Evolutionary conservation across 2,888 invertebrate species (phyloP), one percentile per base, ranked within the genome.

Genomic region (Ichneumoninae sp.): DNA sequence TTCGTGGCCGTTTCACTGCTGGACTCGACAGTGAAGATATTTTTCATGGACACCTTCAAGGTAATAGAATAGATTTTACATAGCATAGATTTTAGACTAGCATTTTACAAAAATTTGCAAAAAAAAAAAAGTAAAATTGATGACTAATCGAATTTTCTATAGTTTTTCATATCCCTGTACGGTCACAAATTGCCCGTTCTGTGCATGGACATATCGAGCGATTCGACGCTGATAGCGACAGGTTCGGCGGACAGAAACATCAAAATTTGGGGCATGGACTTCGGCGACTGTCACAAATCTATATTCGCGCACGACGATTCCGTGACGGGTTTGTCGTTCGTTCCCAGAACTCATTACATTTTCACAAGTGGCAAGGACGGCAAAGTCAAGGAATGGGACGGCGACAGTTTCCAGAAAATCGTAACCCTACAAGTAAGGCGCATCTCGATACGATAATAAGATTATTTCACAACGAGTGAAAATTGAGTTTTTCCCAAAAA

Each of bases 201-300:
- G 0, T 97, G 98, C 90, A 95, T 99, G 95, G 99, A 99, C 92
- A 98, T 99, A 83, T 98, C 98, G 16, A 96, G 97, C 88, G 98
- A 98, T 93, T 97, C 97, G 0, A 95, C 96, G 10, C 93, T 99
- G 33, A 97, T 99, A 86, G 97, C 96, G 10, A 99, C 99, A 0
- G 99, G 99, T 7, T 99, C 99, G 2, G 97, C 97, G 0, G 99
- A 99, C 94, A 96, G 98, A 57, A 99, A 98, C 93, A 96, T 99
- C 40, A 99, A 99, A 94, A 96, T 99, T 85, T 99, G 99, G 99
- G 99, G 99, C 50, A 95, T 99, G 94, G 99, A 99, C 94, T 99
- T 98, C 93, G 99, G 99, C n/a, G 99, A 99, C 93, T 99, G 99
- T 89, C 99, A 98, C 94, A 96, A 96, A 90, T 98, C 98, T 0